Evolutionary conservation across 2,113 vertebrate species (phyloP).

Genomic region (Charadrius vociferus): DNA sequence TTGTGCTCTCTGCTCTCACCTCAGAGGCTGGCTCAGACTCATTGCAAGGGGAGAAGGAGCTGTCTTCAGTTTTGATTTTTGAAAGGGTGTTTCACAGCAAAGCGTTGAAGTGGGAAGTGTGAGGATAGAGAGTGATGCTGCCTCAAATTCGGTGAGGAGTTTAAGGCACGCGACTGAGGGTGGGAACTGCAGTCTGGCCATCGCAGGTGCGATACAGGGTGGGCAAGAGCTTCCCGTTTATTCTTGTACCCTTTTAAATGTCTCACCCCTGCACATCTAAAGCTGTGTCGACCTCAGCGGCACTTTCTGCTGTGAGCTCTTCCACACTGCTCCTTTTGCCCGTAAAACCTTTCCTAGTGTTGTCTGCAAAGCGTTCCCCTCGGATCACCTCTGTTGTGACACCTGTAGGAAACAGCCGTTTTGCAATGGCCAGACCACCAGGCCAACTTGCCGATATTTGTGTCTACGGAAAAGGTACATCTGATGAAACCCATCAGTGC

Average conservation of each 20-base stretch:
- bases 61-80: background rate
- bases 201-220: background rate
- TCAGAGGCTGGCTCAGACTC: background rate
- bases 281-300: background rate
- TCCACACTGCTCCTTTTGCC: background rate
- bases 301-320: background rate
- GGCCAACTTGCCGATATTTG: background rate
- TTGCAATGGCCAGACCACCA: background rate
- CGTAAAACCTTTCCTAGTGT: fast-evolving
- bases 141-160: background rate
- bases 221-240: background rate
- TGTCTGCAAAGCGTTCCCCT: background rate
- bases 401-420: background rate
- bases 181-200: background rate
- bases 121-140: background rate
- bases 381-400: background rate
- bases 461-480: background rate
- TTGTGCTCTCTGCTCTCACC: background rate
- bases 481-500: background rate
- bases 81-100: background rate
- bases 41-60: background rate
- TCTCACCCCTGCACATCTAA: background rate
- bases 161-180: fast-evolving
- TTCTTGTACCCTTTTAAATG: background rate
- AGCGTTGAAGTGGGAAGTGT: background rate